Conservation (phyloP, 2,113 vertebrate genomes). For the Australoheros scitulus region DNA sequence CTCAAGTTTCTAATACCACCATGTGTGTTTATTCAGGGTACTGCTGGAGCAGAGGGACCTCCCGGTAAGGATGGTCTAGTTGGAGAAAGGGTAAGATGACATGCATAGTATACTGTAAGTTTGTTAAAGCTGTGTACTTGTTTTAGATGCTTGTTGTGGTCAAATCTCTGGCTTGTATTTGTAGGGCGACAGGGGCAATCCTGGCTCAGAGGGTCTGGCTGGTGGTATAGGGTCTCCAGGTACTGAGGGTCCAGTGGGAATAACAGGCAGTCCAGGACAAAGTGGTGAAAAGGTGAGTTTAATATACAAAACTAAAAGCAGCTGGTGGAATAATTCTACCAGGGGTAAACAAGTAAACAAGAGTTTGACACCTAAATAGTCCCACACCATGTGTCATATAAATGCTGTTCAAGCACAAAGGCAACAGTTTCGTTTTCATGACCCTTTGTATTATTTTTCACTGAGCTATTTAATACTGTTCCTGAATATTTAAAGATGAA, state of each 20-base stretch:
- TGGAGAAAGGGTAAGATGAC: conserved; percentile 87
- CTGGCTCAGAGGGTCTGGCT: conserved; percentile 89
- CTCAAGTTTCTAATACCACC: not conserved
- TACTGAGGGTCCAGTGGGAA: conserved; percentile 89
- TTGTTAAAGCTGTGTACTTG: not conserved
- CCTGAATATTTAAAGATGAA: no score
- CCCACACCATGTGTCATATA: no score
- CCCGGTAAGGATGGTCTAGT: conserved; percentile 90
- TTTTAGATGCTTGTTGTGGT: not conserved
- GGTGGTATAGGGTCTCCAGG: conserved; percentile 88
- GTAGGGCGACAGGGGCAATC: conserved; percentile 91
- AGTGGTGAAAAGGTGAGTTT: conserved; percentile 88
- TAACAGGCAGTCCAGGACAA: conserved; percentile 87
- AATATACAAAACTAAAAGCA: not conserved
- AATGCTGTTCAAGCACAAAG: no score
- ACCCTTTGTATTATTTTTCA: no score
- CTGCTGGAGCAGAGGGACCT: conserved; percentile 88
- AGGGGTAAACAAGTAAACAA: no score
- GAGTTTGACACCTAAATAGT: no score
- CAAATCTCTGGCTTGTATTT: conserved; percentile 6
- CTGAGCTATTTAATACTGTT: no score
- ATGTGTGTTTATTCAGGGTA: conserved; percentile 79
- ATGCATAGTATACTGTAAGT: not conserved
- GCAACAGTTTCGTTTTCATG: no score
- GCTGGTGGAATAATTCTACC: no score